phyloP scores from a whole-genome alignment of 2,888 invertebrate species.

The Laspeyria flexula region DNA sequence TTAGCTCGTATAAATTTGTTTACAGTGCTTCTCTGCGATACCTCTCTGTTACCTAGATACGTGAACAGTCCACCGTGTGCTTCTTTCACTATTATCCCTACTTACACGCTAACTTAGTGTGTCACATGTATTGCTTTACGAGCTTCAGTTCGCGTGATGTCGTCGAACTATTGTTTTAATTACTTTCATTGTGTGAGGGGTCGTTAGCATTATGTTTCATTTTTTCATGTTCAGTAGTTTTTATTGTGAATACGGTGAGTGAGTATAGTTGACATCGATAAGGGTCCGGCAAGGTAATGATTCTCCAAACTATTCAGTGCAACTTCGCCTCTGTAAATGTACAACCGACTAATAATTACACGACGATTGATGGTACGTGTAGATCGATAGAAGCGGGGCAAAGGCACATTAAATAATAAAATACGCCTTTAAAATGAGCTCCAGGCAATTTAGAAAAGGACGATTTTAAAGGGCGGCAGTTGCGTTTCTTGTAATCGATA shows the following conservation, averaged over 20 bases:
- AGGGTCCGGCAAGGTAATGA: slow-evolving; percentile 59
- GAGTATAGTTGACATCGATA: slow-evolving; percentile 54
- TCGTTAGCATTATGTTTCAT: slow-evolving; percentile 64
- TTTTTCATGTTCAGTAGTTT: slow-evolving; percentile 64
- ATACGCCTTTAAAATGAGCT: slow-evolving; percentile 54
- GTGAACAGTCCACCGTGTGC: slow-evolving; percentile 22
- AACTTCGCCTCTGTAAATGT: slow-evolving; percentile 32
- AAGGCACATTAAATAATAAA: slow-evolving; percentile 55
- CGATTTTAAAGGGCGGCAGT: slow-evolving; percentile 48
- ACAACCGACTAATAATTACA: slow-evolving; percentile 63
- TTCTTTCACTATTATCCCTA: slow-evolving; percentile 10
- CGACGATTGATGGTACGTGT: slow-evolving; percentile 48
- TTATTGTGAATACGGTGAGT: slow-evolving; percentile 56
- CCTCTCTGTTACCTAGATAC: slow-evolving; percentile 53
- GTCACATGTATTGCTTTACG: slow-evolving; percentile 58
- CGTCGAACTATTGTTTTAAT: slow-evolving; percentile 80
- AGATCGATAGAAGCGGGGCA: slow-evolving; percentile 60
- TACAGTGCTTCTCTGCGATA: slow-evolving; percentile 34
- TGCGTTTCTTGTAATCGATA: slow-evolving; percentile 56
- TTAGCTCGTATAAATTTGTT: slow-evolving; percentile 57
- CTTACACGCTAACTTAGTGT: slow-evolving; percentile 47
- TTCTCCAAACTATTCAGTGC: slow-evolving; percentile 62
- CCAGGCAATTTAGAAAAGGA: slow-evolving; percentile 53
- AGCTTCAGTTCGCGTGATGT: slow-evolving; percentile 75
- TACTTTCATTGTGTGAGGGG: slow-evolving; percentile 74